These are phyloP conservation scores for Noctuana brunneofusca DNA, from an alignment of 2,888 invertebrate genomes.

Conservation along the genomic window DNA sequence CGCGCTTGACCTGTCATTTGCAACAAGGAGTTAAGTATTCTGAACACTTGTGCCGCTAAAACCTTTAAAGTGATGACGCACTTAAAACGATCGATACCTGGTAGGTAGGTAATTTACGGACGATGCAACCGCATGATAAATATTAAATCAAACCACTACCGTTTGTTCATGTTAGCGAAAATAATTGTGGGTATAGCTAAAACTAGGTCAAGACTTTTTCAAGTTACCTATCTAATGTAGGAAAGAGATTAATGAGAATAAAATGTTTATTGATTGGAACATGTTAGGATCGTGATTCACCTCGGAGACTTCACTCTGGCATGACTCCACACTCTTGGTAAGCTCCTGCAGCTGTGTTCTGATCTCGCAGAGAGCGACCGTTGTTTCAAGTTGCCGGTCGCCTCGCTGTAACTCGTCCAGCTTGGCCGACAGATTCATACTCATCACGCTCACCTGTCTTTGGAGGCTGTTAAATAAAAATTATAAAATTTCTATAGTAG, in stretches of 20 bases:
- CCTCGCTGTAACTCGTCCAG: slow-evolving; percentile 96
- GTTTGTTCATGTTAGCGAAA: slow-evolving; percentile 5
- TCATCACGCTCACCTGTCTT: slow-evolving; percentile 99
- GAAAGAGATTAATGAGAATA: slow-evolving; percentile 9
- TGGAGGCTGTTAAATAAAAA: slow-evolving; percentile 88
- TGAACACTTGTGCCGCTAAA: neutral
- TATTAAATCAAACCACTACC: neutral
- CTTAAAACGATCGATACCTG: slow-evolving; percentile 20
- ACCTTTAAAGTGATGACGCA: slow-evolving; percentile 5
- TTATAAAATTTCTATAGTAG: neutral
- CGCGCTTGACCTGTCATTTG: slow-evolving; percentile 88
- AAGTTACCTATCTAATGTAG: neutral
- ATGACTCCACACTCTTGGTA: slow-evolving; percentile 96
- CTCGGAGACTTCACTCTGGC: slow-evolving; percentile 96
- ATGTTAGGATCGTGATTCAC: slow-evolving; percentile 58
- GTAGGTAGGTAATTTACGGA: slow-evolving; percentile 16
- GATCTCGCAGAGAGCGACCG: slow-evolving; percentile 96
- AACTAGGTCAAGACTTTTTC: slow-evolving; percentile 16
- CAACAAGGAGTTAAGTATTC: neutral
- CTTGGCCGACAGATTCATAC: slow-evolving; percentile 96
- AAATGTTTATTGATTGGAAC: neutral
- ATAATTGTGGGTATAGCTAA: slow-evolving; percentile 6
- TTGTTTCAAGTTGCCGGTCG: slow-evolving; percentile 95
- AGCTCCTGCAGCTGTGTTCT: slow-evolving; percentile 95
- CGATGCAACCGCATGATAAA: slow-evolving; percentile 17